Conservation (phyloP, 1,140 invertebrate genomes). For the Physella acuta region DNA sequence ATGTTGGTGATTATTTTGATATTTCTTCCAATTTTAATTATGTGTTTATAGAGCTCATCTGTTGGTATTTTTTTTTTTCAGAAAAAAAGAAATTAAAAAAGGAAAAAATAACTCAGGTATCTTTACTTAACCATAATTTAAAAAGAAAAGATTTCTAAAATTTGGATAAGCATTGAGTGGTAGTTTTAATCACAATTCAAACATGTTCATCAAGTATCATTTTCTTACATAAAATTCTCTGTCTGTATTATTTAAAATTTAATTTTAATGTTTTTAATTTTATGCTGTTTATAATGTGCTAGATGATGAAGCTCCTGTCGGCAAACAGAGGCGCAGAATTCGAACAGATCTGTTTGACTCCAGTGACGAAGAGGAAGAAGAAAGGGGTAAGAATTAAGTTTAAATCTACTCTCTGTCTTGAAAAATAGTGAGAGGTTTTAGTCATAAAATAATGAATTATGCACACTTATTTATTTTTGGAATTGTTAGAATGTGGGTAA, state of each 20-base stretch:
- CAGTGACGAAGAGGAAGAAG: slow-evolving; percentile 37
- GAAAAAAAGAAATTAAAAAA: neutral
- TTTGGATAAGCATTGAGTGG: neutral
- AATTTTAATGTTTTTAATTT: neutral
- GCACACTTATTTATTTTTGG: no score
- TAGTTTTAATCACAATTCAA: neutral
- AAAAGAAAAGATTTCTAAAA: no score
- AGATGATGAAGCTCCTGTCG: slow-evolving; percentile 34
- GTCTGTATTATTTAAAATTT: neutral
- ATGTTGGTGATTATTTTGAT: neutral
- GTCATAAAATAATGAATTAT: no score
- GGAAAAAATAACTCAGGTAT: neutral
- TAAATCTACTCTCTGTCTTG: no score
- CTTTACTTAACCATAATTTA: neutral
- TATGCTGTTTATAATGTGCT: neutral
- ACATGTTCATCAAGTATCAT: neutral
- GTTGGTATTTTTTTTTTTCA: neutral
- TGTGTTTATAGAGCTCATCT: neutral
- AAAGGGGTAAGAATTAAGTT: no score
- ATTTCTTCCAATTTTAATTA: neutral
- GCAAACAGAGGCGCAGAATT: slow-evolving; percentile 39
- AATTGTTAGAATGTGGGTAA: no score
- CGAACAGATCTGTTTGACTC: slow-evolving; percentile 43
- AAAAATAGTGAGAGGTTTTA: no score
- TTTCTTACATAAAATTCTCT: neutral